Evolutionary conservation across 2,797 vertebrate species (phyloP).

Genomic region (Antrozous pallidus): DNA sequence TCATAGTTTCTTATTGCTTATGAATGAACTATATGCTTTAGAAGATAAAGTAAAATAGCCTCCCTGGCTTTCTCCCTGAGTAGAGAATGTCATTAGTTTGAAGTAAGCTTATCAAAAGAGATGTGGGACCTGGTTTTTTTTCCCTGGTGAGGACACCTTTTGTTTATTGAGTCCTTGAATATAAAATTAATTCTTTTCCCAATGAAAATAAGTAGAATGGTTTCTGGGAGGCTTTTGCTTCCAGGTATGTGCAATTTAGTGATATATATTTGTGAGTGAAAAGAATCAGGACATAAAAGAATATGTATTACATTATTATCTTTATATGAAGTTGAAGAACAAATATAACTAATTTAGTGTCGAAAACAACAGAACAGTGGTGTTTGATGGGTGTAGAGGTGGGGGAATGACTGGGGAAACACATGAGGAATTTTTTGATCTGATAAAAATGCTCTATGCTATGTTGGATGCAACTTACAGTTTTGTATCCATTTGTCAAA

Average conservation of each 20-base stretch:
- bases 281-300: neutral
- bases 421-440: neutral
- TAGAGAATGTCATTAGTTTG: neutral
- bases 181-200: neutral
- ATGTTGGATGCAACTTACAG: neutral
- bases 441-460: neutral
- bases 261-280: neutral
- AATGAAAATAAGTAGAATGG: neutral
- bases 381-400: neutral
- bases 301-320: neutral
- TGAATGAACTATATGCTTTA: neutral
- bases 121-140: neutral
- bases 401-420: neutral
- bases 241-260: neutral
- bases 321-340: neutral
- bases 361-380: neutral
- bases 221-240: neutral
- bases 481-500: neutral
- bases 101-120: neutral
- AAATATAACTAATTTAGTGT: neutral
- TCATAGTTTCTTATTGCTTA: neutral
- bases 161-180: neutral
- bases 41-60: neutral
- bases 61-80: neutral
- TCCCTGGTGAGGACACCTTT: neutral